These are phyloP conservation scores for Esox masquinongy DNA, from an alignment of 2,797 vertebrate species.

Conservation along the genomic window DNA sequence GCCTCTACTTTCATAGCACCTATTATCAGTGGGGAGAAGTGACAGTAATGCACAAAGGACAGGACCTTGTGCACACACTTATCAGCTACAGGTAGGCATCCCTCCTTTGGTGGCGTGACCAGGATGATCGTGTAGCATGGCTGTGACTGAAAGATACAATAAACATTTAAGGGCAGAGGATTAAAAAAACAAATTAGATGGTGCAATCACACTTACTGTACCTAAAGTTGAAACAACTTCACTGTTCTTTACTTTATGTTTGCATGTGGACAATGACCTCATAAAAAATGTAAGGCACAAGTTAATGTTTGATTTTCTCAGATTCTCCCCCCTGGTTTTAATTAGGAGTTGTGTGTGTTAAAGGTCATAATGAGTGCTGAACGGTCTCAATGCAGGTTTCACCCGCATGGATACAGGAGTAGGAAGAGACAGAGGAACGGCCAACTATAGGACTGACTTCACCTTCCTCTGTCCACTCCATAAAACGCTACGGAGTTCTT, in stretches of 20 bases:
- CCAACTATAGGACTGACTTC: not conserved
- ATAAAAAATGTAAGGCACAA: slow-evolving; percentile 63
- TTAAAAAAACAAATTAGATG: slow-evolving; percentile 48
- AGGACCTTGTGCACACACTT: not conserved
- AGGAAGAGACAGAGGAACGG: not conserved
- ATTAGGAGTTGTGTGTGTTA: slow-evolving; percentile 41
- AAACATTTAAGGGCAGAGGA: slow-evolving; percentile 65
- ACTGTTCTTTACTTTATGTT: slow-evolving; percentile 36
- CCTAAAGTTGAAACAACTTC: slow-evolving; percentile 40
- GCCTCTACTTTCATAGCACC: slow-evolving; percentile 20
- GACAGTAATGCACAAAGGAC: slow-evolving; percentile 5
- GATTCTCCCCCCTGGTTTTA: no score
- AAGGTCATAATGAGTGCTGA: slow-evolving; percentile 36
- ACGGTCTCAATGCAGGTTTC: slow-evolving; percentile 1
- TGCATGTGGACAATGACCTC: slow-evolving; percentile 69
- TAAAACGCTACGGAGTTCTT: not conserved
- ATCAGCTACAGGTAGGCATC: not conserved
- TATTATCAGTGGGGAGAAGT: not conserved
- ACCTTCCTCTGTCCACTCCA: not conserved
- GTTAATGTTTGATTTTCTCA: slow-evolving; percentile 72
- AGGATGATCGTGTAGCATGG: slow-evolving; percentile 44
- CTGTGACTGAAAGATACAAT: slow-evolving; percentile 48
- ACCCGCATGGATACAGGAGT: slow-evolving; percentile 22
- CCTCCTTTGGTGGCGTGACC: not conserved
- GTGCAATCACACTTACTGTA: slow-evolving; percentile 61